Evolutionary conservation across 2,113 vertebrate genomes (phyloP), one percentile per base, ranked within the genome.

Genomic region (Peucedramus taeniatus): DNA sequence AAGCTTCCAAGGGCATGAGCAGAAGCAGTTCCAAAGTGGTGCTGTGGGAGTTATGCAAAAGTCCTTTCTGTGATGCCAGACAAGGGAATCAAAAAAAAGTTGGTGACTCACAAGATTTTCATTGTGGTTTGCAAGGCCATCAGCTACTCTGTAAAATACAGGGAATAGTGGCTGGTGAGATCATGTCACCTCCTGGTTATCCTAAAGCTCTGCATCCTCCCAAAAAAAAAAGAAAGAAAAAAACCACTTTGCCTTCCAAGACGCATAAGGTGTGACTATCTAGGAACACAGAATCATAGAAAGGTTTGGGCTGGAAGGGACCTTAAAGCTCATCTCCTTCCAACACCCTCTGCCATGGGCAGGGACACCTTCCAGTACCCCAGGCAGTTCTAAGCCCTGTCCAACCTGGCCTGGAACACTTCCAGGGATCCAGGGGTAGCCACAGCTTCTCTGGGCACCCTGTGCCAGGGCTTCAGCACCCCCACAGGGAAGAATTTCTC

Each of bases 361-460:
- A 70, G 56, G 27, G 40, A 70, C 49, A 63, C 13, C 7, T 54
- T 5, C 39, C 64, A 19, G 11, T 9, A 0, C 1, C 31, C 35
- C 76, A 64, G 17, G 42, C 0, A 22, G 11, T 35, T 64, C 76
- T 31, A 2, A 72, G 31, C 11, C 16, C 21, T 0, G 0, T 27
- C 35, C 56, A 47, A 0, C n/a, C 64, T 54, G 54, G 19, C 39
- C 44, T 78, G 19, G 64, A 24, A 1, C 49, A 40, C 24, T 63
- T 0, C 11, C 75, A 88, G 65, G 35, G 65, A 35, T 79, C 40
- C 40, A 42, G 40, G 35, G 31, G 16, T 49, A 71, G n/a, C 40
- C 56, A 31, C 85, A 71, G 66, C 49, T 71, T 0, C 65, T 31
- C 21, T 57, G 57, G 50, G 31, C 21, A 64, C 0, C 19, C 42